Conservation (phyloP, 2,113 vertebrate species). For the Lipophrys pholis region DNA sequence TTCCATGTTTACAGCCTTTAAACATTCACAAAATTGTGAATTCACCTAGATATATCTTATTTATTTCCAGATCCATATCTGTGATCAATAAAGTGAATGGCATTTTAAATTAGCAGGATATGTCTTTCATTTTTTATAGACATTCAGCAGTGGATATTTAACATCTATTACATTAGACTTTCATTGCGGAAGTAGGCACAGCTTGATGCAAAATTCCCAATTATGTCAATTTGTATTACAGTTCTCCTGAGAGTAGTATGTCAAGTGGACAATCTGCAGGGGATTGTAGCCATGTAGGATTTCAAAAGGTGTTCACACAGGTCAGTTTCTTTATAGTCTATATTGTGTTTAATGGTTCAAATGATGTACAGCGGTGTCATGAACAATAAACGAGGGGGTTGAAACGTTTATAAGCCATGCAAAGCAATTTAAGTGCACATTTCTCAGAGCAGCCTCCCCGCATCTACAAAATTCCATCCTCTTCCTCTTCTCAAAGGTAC, state of each 20-base stretch:
- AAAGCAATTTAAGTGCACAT: background rate
- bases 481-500: constrained; percentile 46
- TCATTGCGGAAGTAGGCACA: background rate
- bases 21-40: background rate
- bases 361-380: constrained; percentile 1
- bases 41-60: no score
- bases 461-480: constrained; percentile 9
- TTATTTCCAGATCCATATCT: no score
- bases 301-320: constrained; percentile 1
- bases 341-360: constrained; percentile 7
- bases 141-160: background rate
- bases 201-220: background rate
- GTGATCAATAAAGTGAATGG: background rate
- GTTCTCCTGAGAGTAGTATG: background rate
- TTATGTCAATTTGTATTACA: background rate
- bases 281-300: background rate
- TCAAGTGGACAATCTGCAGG: background rate
- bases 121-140: background rate
- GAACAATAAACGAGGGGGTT: constrained; percentile 1
- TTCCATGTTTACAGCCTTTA: background rate
- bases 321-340: background rate
- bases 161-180: background rate
- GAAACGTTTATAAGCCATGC: background rate
- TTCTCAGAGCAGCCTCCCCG: background rate
- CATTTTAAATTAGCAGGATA: background rate